Percentiles rank a stretch among this genome's conserved stretches.
Conservation (phyloP, 2,888 invertebrate species). For the Callyntrura guangdongensis region DNA sequence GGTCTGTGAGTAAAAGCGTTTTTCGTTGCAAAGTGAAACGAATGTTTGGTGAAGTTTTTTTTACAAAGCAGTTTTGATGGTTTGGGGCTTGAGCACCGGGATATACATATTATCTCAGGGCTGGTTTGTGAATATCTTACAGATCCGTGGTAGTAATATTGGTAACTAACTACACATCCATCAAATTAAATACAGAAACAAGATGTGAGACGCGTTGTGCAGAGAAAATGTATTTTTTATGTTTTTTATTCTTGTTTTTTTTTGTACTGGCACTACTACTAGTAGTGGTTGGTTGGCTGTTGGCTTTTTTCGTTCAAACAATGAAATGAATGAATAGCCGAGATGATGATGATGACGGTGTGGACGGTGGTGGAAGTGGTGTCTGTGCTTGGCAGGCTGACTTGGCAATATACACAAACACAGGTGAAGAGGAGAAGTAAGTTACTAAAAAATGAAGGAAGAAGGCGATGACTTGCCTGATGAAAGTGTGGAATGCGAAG, state of each 20-base stretch:
- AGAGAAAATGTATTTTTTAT: slow-evolving; percentile 32
- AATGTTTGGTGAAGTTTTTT: not conserved
- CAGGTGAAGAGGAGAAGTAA: slow-evolving; percentile 62
- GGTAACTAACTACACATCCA: slow-evolving; percentile 47
- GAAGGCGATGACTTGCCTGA: slow-evolving; percentile 77
- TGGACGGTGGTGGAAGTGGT: slow-evolving; percentile 24
- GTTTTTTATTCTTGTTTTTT: slow-evolving; percentile 45
- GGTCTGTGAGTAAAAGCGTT: not conserved
- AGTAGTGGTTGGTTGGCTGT: slow-evolving; percentile 47
- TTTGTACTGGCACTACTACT: slow-evolving; percentile 10
- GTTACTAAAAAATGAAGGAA: slow-evolving; percentile 40
- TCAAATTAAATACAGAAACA: slow-evolving; percentile 48
- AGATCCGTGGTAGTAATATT: slow-evolving; percentile 16
- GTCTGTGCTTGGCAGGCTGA: slow-evolving; percentile 64
- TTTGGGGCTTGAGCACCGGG: not conserved
- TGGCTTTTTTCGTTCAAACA: slow-evolving; percentile 68
- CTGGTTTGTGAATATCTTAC: not conserved
- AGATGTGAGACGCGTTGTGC: slow-evolving; percentile 22
- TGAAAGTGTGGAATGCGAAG: slow-evolving; percentile 76
- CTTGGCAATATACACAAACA: slow-evolving; percentile 69
- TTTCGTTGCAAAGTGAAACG: not conserved
- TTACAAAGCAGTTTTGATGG: slow-evolving; percentile 3
- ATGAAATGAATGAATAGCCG: slow-evolving; percentile 73
- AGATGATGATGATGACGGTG: slow-evolving; percentile 45
- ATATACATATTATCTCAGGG: not conserved